Evolutionary conservation across 2,113 vertebrate species (phyloP), one percentile per base, ranked within the genome.

Genomic region (Rhagologus leucostigma): DNA sequence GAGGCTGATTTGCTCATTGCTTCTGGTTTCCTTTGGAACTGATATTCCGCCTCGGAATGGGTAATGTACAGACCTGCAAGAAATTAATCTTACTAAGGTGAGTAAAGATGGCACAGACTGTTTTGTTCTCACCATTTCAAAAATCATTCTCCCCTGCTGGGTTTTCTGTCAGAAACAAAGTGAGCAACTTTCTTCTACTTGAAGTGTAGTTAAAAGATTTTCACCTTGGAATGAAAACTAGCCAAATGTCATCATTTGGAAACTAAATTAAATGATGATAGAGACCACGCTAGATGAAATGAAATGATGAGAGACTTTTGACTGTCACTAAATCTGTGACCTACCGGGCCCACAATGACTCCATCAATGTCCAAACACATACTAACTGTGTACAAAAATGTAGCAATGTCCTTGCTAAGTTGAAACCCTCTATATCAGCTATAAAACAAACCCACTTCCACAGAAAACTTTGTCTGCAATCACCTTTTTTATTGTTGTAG

Each of bases 141-240:
- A 93, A 98, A 96, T 59, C 67, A 86, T 86, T 97, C 83, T 76
- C 95, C 82, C 53, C 65, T 76, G 32, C 76, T 95, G 22, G 35
- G 23, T 90, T 96, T 97, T 95, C 78, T 96, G 84, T 95, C 95
- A 96, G 39, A 96, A 91, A 35, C 60, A 87, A 84, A 97, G 74
- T 69, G 73, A 83, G 30, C 11, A 71, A 39, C n/a, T 90, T 96
- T 49, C 50, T 87, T 93, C 52, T 55, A 21, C 41, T 52, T 74
- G 16, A 86, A 84, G 16, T 39, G 32, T 3, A 3, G 29, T 69
- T 81, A 86, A 82, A 95, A 60, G 42, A 67, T 84, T 88, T 94
- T 69, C 32, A 82, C 33, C 30, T 84, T 70, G 64, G 41, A 68
- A 57, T 46, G 55, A 69, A 93, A 95, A 65, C 15, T 63, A 33